phyloP scores from a whole-genome alignment of 2,888 invertebrate genomes.

The Gryllus longicercus region DNA sequence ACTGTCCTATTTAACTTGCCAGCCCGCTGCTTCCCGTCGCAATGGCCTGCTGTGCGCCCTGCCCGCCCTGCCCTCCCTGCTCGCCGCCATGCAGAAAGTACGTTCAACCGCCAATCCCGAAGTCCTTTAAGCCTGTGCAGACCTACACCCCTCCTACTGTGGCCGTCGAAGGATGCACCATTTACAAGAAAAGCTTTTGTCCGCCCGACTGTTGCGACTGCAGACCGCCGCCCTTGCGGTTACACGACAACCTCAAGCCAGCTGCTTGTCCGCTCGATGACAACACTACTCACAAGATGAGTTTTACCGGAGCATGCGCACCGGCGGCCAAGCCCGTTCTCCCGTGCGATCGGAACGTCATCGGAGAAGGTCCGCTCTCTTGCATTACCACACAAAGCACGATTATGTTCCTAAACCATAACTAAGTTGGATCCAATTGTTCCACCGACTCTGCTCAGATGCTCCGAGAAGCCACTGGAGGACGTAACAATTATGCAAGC shows the following conservation, averaged over 20 bases:
- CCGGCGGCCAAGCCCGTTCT: neutral
- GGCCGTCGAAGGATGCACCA: neutral
- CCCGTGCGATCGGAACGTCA: neutral
- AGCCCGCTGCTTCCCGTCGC: no score
- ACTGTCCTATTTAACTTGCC: no score
- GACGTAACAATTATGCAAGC: neutral
- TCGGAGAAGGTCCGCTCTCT: slow-evolving; percentile 18
- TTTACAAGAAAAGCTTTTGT: neutral
- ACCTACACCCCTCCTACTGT: neutral
- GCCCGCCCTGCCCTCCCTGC: no score
- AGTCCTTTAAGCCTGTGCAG: neutral
- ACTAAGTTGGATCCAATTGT: neutral
- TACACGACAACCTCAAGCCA: neutral
- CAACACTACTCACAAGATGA: neutral
- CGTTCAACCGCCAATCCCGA: neutral
- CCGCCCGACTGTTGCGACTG: neutral
- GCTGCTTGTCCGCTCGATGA: neutral
- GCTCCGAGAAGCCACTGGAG: neutral
- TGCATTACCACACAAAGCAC: neutral
- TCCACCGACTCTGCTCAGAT: neutral
- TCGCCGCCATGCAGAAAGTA: no score
- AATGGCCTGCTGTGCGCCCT: no score
- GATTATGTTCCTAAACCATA: neutral
- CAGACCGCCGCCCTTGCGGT: neutral
- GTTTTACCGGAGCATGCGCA: neutral